Evolutionary conservation across 2,888 invertebrate genomes (phyloP).

Genomic region (Reticulitermes lucifugus): DNA sequence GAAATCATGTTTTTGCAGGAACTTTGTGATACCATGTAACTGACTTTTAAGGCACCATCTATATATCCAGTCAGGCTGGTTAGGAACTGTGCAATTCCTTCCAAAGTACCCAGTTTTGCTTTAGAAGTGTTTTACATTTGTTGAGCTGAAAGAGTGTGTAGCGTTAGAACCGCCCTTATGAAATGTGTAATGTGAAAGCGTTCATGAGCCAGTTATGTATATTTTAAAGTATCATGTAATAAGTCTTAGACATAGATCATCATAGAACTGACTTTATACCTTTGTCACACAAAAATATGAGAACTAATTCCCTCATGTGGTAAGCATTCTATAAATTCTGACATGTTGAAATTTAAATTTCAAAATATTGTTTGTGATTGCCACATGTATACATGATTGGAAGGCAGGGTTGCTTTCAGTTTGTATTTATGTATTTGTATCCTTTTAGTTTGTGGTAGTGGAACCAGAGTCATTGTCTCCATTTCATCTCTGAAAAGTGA

Average conservation of each 20-base stretch:
- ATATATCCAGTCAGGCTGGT: conserved; percentile 4
- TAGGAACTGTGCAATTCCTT: conserved; percentile 13
- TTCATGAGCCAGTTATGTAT: neutral
- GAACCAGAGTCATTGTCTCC: neutral
- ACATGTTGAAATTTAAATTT: neutral
- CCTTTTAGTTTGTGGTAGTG: neutral
- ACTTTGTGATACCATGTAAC: conserved; percentile 20
- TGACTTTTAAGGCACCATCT: neutral
- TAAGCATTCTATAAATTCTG: neutral
- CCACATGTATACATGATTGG: neutral
- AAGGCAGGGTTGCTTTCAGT: neutral
- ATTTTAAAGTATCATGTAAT: conserved; percentile 4
- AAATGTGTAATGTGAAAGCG: neutral
- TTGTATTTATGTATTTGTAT: neutral
- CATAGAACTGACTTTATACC: conserved; percentile 2
- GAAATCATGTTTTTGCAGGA: neutral
- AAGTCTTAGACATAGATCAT: neutral
- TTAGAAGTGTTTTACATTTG: conserved; percentile 5
- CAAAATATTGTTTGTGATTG: neutral
- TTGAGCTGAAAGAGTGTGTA: neutral
- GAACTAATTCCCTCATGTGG: neutral
- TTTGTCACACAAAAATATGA: conserved; percentile 10
- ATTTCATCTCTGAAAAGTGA: neutral
- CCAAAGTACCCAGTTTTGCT: neutral
- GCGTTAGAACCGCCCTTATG: neutral